These are phyloP conservation scores for Ptilodon capucinus DNA, from an alignment of 2,888 invertebrate genomes.

Conservation along the genomic window DNA sequence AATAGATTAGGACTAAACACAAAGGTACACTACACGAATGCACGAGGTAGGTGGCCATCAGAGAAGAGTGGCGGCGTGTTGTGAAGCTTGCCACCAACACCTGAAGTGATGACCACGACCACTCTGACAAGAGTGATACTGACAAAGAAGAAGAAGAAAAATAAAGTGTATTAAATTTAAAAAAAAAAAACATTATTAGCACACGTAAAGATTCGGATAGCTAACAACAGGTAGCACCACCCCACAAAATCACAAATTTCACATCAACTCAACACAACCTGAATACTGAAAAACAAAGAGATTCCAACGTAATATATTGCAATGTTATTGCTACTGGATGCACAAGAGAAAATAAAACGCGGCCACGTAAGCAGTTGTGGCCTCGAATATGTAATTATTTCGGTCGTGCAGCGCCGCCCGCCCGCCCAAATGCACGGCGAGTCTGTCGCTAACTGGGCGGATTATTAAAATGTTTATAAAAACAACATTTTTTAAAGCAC, in stretches of 20 bases:
- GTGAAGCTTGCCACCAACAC: too few relatives aligned
- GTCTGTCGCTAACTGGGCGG: not conserved
- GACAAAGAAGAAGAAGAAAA: too few relatives aligned
- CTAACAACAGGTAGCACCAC: not conserved
- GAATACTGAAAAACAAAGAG: constrained; percentile 26
- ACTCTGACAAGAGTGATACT: too few relatives aligned
- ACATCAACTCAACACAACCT: not conserved
- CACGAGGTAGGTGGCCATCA: too few relatives aligned
- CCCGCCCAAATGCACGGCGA: not conserved
- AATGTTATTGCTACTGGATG: constrained; percentile 21
- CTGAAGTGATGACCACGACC: too few relatives aligned
- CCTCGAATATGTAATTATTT: constrained; percentile 1
- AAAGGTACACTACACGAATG: too few relatives aligned
- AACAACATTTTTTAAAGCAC: not conserved
- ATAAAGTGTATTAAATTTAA: too few relatives aligned
- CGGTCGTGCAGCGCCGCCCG: constrained; percentile 1
- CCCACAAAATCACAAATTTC: not conserved
- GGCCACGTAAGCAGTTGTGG: constrained; percentile 2
- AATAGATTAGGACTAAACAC: too few relatives aligned
- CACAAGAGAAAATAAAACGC: constrained; percentile 33
- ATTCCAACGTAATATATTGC: constrained; percentile 35
- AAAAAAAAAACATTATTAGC: too few relatives aligned
- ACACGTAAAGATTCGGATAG: not conserved
- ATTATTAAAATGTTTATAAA: not conserved
- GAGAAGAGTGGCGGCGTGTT: too few relatives aligned